phyloP scores from a whole-genome alignment of 2,888 invertebrate genomes.

The Cosmopolites sordidus region DNA sequence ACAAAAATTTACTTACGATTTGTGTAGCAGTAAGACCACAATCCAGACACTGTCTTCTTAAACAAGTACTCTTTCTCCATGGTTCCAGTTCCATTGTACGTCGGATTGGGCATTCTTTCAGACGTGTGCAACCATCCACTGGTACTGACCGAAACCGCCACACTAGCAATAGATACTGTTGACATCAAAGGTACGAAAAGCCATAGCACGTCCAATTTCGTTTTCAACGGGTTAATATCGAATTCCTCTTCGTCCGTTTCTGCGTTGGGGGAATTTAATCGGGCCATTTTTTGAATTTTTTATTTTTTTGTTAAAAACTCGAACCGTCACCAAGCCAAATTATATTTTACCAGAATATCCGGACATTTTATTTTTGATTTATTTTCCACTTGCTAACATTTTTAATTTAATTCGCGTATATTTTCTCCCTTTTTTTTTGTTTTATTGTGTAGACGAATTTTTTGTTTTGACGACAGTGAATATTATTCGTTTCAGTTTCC shows the following conservation, averaged over 20 bases:
- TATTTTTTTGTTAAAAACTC: too few species aligned
- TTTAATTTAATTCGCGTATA: conserved; percentile 18
- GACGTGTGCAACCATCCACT: conserved; percentile 85
- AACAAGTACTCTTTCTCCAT: conserved; percentile 65
- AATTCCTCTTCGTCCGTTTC: conserved; percentile 20
- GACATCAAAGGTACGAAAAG: conserved; percentile 63
- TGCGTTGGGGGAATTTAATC: conserved; percentile 20
- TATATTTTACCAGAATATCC: conserved; percentile 10
- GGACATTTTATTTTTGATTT: conserved; percentile 24
- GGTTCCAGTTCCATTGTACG: conserved; percentile 72
- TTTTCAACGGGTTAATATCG: conserved; percentile 51
- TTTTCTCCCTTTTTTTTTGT: background rate
- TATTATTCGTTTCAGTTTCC: conserved; percentile 5
- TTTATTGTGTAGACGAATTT: background rate
- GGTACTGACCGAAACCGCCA: conserved; percentile 69
- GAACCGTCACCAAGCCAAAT: too few species aligned
- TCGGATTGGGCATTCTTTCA: conserved; percentile 75
- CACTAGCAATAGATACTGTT: conserved; percentile 66
- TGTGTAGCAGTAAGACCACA: conserved; percentile 76
- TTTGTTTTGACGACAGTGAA: conserved; percentile 2
- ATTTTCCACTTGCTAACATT: conserved; percentile 21
- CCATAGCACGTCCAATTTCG: conserved; percentile 61
- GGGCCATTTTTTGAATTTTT: conserved; percentile 14
- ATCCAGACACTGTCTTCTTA: conserved; percentile 73
- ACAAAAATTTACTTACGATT: conserved; percentile 60